A percentile compares a stretch with the other conserved stretches of the same genome.
phyloP scores from a whole-genome alignment of 2,888 invertebrate species.

The Odontomyia ornata region DNA sequence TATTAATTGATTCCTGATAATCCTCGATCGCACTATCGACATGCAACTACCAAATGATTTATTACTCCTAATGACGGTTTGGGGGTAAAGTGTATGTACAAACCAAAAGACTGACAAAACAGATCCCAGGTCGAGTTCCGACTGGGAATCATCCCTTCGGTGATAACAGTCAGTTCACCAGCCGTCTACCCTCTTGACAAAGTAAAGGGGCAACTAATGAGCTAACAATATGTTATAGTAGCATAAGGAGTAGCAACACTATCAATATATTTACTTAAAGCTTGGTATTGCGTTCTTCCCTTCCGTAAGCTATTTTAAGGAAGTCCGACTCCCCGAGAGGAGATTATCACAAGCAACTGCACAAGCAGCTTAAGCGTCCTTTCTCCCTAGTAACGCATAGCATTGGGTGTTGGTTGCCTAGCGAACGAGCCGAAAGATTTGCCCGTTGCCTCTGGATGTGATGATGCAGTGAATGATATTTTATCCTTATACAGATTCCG shows the following conservation, averaged over 20 bases:
- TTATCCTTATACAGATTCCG: background rate
- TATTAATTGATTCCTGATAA: slow-evolving; percentile 45
- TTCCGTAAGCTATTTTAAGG: background rate
- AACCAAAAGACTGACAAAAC: background rate
- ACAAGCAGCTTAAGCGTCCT: background rate
- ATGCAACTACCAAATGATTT: slow-evolving; percentile 30
- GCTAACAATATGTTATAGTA: slow-evolving; percentile 42
- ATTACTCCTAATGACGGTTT: slow-evolving; percentile 28
- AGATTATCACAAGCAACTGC: slow-evolving; percentile 17
- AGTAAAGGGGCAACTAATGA: slow-evolving; percentile 39
- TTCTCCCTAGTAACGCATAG: background rate
- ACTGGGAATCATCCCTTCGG: background rate
- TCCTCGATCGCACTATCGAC: slow-evolving; percentile 20
- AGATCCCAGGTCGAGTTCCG: slow-evolving; percentile 9
- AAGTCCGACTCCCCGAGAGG: slow-evolving; percentile 13
- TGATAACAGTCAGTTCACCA: slow-evolving; percentile 14
- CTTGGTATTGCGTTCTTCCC: slow-evolving; percentile 24
- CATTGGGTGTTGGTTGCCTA: background rate
- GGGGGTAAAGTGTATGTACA: background rate
- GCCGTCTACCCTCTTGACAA: slow-evolving; percentile 24
- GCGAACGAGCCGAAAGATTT: slow-evolving; percentile 3
- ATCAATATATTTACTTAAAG: background rate
- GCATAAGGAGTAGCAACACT: background rate
- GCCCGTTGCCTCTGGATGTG: background rate
- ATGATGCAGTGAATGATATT: background rate